phyloP scores from a whole-genome alignment of 1,140 invertebrate genomes.

The Caenorhabditis latens region DNA sequence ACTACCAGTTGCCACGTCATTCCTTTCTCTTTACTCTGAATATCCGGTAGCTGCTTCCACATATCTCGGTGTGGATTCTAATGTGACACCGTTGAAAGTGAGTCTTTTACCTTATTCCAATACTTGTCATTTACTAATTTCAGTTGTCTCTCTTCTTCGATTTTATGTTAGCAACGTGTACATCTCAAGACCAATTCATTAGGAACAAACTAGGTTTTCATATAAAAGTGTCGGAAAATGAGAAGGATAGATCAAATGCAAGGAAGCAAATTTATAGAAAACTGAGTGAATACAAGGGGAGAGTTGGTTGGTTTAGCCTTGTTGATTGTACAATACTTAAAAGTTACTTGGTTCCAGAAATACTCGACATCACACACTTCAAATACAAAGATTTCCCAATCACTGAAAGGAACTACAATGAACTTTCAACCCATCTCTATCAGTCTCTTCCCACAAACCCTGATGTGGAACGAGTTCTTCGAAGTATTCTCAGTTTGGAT shows the following conservation, averaged over 20 bases:
- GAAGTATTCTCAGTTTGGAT: background rate
- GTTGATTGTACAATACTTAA: background rate
- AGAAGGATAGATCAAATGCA: conserved; percentile 2
- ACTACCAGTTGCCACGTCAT: background rate
- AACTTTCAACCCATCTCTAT: too few relatives aligned
- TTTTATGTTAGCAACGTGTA: conserved; percentile 23
- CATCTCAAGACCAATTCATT: background rate
- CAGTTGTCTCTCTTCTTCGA: conserved; percentile 36
- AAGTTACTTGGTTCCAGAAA: background rate
- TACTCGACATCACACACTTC: too few relatives aligned
- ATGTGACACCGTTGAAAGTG: conserved; percentile 19
- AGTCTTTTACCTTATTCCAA: background rate
- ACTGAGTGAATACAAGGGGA: background rate
- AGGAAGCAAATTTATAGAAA: conserved; percentile 24
- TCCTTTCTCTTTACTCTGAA: conserved; percentile 3
- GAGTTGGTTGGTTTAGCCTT: background rate
- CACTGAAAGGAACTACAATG: too few relatives aligned
- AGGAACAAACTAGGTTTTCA: background rate
- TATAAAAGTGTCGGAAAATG: conserved; percentile 1
- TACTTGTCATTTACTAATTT: background rate
- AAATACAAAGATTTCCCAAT: too few relatives aligned
- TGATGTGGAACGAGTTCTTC: background rate
- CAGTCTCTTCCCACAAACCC: background rate
- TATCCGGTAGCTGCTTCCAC: conserved; percentile 23
- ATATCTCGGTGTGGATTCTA: conserved; percentile 21